Evolutionary conservation across 2,888 invertebrate genomes (phyloP).

Genomic region (Habroteleia sp.): DNA sequence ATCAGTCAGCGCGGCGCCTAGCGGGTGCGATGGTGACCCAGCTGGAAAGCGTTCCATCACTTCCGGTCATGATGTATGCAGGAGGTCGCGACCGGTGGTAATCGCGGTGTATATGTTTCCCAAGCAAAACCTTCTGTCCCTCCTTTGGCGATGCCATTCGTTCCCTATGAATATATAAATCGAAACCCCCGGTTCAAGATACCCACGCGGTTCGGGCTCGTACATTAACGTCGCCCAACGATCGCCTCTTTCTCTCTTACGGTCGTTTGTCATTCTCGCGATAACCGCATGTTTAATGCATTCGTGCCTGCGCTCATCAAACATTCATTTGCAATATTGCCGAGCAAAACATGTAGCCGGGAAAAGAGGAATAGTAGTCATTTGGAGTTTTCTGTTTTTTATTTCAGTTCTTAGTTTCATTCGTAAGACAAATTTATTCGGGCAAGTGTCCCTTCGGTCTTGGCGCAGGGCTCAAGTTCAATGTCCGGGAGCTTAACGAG

Average conservation of each 20-base stretch:
- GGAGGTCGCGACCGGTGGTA: slow-evolving; percentile 77
- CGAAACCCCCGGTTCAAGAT: slow-evolving; percentile 68
- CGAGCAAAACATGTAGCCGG: slow-evolving; percentile 14
- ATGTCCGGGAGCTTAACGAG: slow-evolving; percentile 79
- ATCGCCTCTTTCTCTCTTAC: slow-evolving; percentile 62
- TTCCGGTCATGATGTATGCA: slow-evolving; percentile 78
- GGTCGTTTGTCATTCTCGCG: slow-evolving; percentile 59
- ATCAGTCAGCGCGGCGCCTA: slow-evolving; percentile 78
- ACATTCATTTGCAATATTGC: slow-evolving; percentile 55
- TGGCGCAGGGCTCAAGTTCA: slow-evolving; percentile 67
- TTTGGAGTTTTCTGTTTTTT: slow-evolving; percentile 3
- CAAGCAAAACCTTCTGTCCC: slow-evolving; percentile 59
- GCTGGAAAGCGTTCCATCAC: slow-evolving; percentile 78
- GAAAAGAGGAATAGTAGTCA: slow-evolving; percentile 8
- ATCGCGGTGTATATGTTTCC: slow-evolving; percentile 74
- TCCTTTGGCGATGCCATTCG: slow-evolving; percentile 51
- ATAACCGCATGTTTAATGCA: slow-evolving; percentile 63
- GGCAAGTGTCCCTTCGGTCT: slow-evolving; percentile 65
- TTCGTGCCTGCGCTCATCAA: slow-evolving; percentile 51
- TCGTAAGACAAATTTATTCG: slow-evolving; percentile 28
- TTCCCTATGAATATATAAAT: slow-evolving; percentile 79
- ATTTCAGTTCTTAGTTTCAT: background rate
- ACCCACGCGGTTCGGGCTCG: slow-evolving; percentile 66
- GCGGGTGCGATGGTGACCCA: slow-evolving; percentile 75
- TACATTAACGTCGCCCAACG: slow-evolving; percentile 73